A percentile compares a stretch with the other conserved stretches of the same genome.
Conservation (phyloP, 2,888 invertebrate genomes). For the Liodrosophila aerea region DNA sequence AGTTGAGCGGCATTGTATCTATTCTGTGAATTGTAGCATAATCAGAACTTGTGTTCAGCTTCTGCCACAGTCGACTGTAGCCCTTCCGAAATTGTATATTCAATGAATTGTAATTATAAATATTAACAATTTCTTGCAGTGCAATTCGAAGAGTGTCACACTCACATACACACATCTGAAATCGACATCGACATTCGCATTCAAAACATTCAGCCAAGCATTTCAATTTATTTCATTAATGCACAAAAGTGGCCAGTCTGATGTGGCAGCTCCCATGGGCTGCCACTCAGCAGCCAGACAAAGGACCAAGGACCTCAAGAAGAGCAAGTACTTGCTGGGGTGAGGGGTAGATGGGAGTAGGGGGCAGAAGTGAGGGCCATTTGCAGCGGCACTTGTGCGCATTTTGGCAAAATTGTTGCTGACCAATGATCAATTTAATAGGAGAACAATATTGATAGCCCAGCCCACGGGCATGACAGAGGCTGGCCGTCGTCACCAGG, state of each 20-base stretch:
- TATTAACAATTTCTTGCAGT: too few species aligned
- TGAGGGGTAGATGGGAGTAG: neutral
- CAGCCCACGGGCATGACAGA: constrained; percentile 18
- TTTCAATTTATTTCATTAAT: constrained; percentile 67
- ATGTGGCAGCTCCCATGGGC: constrained; percentile 43
- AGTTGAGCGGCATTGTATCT: too few species aligned
- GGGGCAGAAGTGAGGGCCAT: constrained; percentile 8
- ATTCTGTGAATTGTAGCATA: too few species aligned
- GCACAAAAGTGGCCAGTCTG: constrained; percentile 45
- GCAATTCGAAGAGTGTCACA: too few species aligned
- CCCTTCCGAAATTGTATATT: too few species aligned
- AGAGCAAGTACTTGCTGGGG: neutral
- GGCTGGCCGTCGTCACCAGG: constrained; percentile 24
- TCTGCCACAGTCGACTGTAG: too few species aligned
- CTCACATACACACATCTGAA: too few species aligned
- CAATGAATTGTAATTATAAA: too few species aligned
- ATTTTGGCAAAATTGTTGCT: constrained; percentile 66
- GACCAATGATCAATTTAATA: constrained; percentile 82
- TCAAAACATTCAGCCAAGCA: constrained; percentile 44
- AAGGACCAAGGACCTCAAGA: constrained; percentile 23
- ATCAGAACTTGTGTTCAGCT: too few species aligned
- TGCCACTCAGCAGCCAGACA: constrained; percentile 50
- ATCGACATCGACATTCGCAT: constrained; percentile 6
- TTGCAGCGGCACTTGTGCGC: constrained; percentile 24
- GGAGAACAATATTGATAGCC: constrained; percentile 82